Evolutionary conservation across 2,888 invertebrate species (phyloP), one percentile per base, ranked within the genome.

Genomic region (Amphipyra tragopoginis): DNA sequence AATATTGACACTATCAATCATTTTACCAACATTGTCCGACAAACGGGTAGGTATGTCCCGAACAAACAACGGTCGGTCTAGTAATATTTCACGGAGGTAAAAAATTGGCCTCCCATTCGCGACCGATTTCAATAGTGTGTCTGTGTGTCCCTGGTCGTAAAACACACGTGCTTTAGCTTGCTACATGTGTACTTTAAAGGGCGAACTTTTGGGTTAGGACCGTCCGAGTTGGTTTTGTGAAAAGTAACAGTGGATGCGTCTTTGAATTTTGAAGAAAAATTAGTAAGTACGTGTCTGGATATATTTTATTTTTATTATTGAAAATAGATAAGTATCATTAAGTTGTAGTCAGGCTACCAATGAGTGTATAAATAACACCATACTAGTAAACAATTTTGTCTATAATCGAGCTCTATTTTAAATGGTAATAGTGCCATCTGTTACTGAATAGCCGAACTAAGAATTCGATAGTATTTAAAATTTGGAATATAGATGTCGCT

Each of bases 151-250:
- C 80, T 82, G 71, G 84, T 92, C 93, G 91, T 94, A 94, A 94
- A 94, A 91, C 90, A 89, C 94, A 94, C 94, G 89, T 93, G 94
- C 89, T 86, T 87, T 87, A 85, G 85, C 81, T 79, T 79, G 85
- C 86, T 91, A 93, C 92, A 92, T 91, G 91, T 91, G 93, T 91
- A 91, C 82, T 88, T 88, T 90, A 87, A 90, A 90, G 90, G 90
- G 89, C 89, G 83, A 93, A 93, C 87, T 92, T 92, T 92, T 86
- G 90, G 92, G 90, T 89, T 82, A 89, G 90, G 89, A 87, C 87
- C 87, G 92, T 90, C 92, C 92, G 91, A 92, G 83, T 79, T 85
- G 72, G 71, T 71, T 64, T 58, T 11, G 34, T 58, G 83, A 64
- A 42, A 72, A 77, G 51, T 61, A 68, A 73, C 14, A 43, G 75